Base-by-base conservation (phyloP, 2,888 invertebrate genomes). In the Seladonia tumulorum region DNA sequence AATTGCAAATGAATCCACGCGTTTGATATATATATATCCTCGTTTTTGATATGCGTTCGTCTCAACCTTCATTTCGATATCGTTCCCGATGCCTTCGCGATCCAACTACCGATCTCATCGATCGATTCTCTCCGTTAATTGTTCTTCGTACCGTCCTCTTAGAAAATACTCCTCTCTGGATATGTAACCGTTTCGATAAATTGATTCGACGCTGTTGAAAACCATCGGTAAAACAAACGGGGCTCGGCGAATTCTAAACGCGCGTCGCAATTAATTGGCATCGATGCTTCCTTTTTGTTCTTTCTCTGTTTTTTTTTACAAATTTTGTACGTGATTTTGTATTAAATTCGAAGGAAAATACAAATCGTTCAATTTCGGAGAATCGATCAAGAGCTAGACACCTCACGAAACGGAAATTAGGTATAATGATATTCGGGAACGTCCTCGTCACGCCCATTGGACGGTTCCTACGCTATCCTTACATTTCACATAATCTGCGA, bases 391-490 rank as follows among this genome's bases (percentile, higher is more conserved):
- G 76, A 75, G 60, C 60, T 81, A 60, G 74, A 76, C 68, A 16
- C 76, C 45, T 70, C 53, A 71, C 39, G 45, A 66, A 78, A 80
- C 82, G 63, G 63, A 76, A 79, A 68, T 60, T n/a, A 77, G n/a
- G 68, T 73, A 70, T 25, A 82, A 83, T 68, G n/a, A 82, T 63
- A 25, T 86, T 77, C 29, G 77, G 78, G 53, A 83, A 79, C 84
- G 79, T 70, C 57, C 63, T 75, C 60, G 82, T 73, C 76, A 87
- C 89, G 92, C 89, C 93, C 92, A 86, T 81, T 93, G 94, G 94
- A 94, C 93, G 94, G 93, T 90, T 90, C 78, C 93, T 93, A 93
- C 86, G 83, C 92, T 93, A 92, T 85, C 81, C 74, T 88, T 92
- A 84, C 35, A 83, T 86, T 82, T 87, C 85, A 82, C 85, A 76